These are phyloP conservation scores for Molorchus minor DNA, from an alignment of 2,888 invertebrate genomes.

Conservation along the genomic window DNA sequence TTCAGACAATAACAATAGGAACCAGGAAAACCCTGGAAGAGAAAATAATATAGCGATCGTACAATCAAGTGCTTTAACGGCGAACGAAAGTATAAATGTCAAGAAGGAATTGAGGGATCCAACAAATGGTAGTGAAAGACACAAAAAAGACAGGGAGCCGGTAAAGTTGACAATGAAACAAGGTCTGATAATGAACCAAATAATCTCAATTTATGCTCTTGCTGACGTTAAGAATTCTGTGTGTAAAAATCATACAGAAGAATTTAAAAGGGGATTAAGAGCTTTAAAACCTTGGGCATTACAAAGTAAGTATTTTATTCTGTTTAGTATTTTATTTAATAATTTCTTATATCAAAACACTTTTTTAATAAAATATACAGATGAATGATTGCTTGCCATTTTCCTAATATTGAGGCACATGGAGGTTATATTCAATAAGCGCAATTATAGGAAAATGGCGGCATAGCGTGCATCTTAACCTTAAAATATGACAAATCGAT, in stretches of 20 bases:
- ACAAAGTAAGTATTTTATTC: slow-evolving; percentile 52
- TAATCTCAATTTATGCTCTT: slow-evolving; percentile 51
- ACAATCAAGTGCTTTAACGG: slow-evolving; percentile 6
- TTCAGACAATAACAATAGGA: not conserved
- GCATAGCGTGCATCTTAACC: no score
- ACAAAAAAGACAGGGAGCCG: slow-evolving; percentile 23
- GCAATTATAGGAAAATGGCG: no score
- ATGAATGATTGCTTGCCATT: no score
- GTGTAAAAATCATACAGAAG: slow-evolving; percentile 51
- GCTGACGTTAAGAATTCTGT: slow-evolving; percentile 42
- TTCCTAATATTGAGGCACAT: no score
- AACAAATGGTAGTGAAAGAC: not conserved
- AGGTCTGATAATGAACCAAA: slow-evolving; percentile 55
- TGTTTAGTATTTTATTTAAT: no score
- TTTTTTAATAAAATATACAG: no score
- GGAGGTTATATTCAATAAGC: no score
- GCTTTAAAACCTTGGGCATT: slow-evolving; percentile 56
- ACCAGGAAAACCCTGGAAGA: not conserved
- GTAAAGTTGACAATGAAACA: slow-evolving; percentile 54
- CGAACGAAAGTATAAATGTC: not conserved
- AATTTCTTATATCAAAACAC: no score
- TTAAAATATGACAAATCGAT: no score
- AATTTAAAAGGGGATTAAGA: slow-evolving; percentile 50
- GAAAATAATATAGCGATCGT: slow-evolving; percentile 30
- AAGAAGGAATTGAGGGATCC: not conserved